phyloP scores from a whole-genome alignment of 2,797 vertebrate species.

The Sebastiscus tertius region DNA sequence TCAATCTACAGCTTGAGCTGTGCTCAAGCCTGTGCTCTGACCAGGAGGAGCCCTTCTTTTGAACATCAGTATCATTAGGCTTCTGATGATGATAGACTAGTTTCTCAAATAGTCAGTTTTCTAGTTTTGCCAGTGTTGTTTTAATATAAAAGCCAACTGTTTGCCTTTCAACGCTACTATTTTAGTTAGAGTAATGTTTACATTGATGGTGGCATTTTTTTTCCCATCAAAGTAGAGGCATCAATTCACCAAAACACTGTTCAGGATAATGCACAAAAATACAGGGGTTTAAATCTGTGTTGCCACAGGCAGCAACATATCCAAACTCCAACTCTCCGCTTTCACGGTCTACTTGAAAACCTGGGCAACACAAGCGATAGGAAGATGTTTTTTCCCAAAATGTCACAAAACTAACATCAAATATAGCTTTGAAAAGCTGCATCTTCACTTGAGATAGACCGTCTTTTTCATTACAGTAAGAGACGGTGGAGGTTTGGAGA shows the following conservation, averaged over 20 bases:
- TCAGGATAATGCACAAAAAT: not conserved
- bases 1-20: not conserved
- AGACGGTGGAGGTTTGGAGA: not conserved
- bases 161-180: not conserved
- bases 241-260: not conserved
- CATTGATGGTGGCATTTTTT: not conserved
- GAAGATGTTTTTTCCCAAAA: not conserved
- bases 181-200: not conserved
- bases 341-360: not conserved
- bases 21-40: not conserved
- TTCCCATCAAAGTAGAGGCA: not conserved
- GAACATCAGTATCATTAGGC: not conserved
- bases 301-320: not conserved
- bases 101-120: not conserved
- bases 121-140: not conserved
- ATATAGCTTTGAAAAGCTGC: conserved; percentile 12
- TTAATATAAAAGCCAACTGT: not conserved
- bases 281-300: not conserved
- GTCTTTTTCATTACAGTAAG: conserved; percentile 11
- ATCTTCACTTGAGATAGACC: conserved; percentile 18
- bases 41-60: not conserved
- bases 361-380: not conserved
- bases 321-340: not conserved
- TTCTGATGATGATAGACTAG: not conserved
- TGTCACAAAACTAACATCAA: conserved; percentile 27